Percentiles rank a stretch among this genome's conserved stretches.
phyloP scores from a whole-genome alignment of 2,113 vertebrate species.

The Muntiacus reevesi region DNA sequence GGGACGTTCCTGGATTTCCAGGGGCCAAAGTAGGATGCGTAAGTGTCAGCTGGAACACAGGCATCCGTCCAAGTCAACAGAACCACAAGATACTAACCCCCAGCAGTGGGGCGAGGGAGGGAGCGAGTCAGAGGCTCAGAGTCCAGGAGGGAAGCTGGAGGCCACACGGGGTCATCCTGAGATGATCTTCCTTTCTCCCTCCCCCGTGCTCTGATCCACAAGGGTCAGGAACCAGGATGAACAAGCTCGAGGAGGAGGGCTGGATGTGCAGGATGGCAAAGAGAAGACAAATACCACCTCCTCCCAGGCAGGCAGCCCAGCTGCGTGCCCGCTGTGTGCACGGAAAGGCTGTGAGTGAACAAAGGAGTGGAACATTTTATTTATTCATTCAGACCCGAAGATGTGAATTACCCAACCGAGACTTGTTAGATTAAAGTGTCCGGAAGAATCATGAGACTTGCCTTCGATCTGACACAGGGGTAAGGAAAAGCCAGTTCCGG shows the following conservation, averaged over 20 bases:
- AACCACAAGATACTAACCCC: not conserved
- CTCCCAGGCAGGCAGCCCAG: not conserved
- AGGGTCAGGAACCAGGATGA: not conserved
- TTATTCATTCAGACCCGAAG: not conserved
- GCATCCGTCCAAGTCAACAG: not conserved
- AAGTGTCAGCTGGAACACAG: not conserved
- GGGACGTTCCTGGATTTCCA: not conserved
- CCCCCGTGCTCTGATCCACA: not conserved
- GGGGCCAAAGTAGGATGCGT: not conserved
- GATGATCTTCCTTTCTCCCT: not conserved
- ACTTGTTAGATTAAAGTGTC: not conserved
- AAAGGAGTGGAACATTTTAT: not conserved
- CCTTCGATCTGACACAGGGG: not conserved
- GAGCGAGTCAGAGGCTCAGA: accelerated
- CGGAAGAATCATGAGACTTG: not conserved
- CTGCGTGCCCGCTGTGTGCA: not conserved
- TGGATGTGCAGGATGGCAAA: not conserved
- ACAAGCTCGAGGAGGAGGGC: not conserved
- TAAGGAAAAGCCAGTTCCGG: not conserved
- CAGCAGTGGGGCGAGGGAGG: accelerated
- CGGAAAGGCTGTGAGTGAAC: accelerated
- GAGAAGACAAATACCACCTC: not conserved
- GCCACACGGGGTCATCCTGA: accelerated
- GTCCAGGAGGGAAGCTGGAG: not conserved
- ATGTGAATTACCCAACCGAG: not conserved